These are phyloP conservation scores for Plagodis dolabraria DNA, from an alignment of 2,888 invertebrate genomes.

Conservation along the genomic window DNA sequence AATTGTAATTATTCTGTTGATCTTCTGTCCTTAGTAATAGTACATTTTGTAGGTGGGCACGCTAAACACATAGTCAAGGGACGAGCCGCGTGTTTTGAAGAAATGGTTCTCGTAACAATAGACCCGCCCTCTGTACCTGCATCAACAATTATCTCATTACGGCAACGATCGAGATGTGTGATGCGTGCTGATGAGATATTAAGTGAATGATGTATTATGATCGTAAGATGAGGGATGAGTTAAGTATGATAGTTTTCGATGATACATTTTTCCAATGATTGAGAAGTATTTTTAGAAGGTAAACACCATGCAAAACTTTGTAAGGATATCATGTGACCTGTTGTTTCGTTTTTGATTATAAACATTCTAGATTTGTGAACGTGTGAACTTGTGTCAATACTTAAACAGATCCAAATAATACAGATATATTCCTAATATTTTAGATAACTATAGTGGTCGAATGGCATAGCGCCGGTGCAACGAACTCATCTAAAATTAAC, in stretches of 20 bases:
- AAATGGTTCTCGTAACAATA: conserved; percentile 84
- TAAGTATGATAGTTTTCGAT: conserved; percentile 11
- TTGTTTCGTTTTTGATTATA: neutral
- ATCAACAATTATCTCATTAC: conserved; percentile 68
- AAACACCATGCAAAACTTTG: conserved; percentile 14
- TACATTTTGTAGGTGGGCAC: conserved; percentile 82
- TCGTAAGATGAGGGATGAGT: conserved; percentile 4
- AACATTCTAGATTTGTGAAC: too few relatives aligned
- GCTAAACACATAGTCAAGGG: conserved; percentile 81
- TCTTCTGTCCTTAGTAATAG: conserved; percentile 67
- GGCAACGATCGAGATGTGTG: conserved; percentile 37
- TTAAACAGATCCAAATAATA: neutral
- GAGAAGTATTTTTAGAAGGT: neutral
- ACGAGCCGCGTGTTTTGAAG: conserved; percentile 79
- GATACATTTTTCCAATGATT: conserved; percentile 1
- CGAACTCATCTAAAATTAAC: conserved; percentile 74
- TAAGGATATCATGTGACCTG: too few relatives aligned
- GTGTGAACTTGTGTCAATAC: too few relatives aligned
- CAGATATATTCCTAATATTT: conserved; percentile 20
- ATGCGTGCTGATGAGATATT: conserved; percentile 48
- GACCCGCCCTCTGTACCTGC: conserved; percentile 83
- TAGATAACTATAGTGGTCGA: conserved; percentile 44
- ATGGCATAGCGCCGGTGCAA: conserved; percentile 72
- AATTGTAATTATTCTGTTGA: conserved; percentile 39
- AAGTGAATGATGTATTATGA: conserved; percentile 32